phyloP scores from a whole-genome alignment of 1,140 invertebrate species.

The Bombus waltoni region DNA sequence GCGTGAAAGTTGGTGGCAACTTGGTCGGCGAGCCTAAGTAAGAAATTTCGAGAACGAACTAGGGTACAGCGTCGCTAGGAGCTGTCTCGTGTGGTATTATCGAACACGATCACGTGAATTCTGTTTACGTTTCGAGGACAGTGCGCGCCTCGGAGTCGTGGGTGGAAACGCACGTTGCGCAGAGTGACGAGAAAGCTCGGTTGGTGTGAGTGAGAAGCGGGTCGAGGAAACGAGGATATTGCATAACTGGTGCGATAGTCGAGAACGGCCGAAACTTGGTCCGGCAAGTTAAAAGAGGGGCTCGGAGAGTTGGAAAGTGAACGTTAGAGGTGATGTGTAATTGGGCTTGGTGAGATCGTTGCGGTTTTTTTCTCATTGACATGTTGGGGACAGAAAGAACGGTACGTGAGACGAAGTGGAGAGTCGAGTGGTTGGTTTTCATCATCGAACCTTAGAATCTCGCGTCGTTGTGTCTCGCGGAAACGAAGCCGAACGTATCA shows the following conservation, averaged over 20 bases:
- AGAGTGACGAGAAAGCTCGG: too few relatives aligned
- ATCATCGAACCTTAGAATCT: not conserved
- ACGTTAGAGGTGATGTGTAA: not conserved
- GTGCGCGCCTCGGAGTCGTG: too few relatives aligned
- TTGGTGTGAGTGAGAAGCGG: too few relatives aligned
- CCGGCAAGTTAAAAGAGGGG: not conserved
- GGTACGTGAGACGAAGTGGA: too few relatives aligned
- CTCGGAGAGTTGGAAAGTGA: not conserved
- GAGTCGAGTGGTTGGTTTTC: not conserved
- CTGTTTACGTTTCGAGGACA: too few relatives aligned
- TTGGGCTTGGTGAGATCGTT: not conserved
- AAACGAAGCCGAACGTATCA: constrained; percentile 59
- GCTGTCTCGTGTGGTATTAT: too few relatives aligned
- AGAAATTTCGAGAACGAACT: not conserved
- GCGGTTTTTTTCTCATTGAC: not conserved
- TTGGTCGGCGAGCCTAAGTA: not conserved
- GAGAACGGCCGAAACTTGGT: not conserved
- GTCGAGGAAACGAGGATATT: not conserved
- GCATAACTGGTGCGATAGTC: not conserved
- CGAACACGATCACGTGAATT: too few relatives aligned
- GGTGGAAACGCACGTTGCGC: too few relatives aligned
- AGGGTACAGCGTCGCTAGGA: too few relatives aligned
- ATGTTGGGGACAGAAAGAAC: not conserved
- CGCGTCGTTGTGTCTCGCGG: constrained; percentile 21
- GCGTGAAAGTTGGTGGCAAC: not conserved